Percentiles rank a stretch among this genome's conserved stretches.
Conservation (phyloP, 2,113 vertebrate genomes). For the Pteruthius melanotis region DNA sequence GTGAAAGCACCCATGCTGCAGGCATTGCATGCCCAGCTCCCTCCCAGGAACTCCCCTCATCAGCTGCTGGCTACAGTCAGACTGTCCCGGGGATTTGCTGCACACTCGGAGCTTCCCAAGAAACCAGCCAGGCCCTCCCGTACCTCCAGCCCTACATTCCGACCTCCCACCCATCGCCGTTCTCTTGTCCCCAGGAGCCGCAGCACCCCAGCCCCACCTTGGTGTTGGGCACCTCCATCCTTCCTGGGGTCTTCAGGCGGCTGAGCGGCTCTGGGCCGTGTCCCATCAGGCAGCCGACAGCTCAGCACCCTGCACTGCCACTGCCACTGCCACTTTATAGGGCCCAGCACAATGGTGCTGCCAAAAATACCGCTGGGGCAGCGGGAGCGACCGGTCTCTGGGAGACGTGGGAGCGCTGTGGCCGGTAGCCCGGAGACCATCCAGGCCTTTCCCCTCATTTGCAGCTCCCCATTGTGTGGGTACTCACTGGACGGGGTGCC, state of each 20-base stretch:
- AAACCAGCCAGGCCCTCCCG: not conserved
- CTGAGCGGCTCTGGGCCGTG: not conserved
- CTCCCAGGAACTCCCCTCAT: not conserved
- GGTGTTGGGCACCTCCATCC: conserved; percentile 33
- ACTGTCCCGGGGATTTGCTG: not conserved
- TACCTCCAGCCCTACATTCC: not conserved
- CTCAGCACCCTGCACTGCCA: not conserved
- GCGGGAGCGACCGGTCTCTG: not conserved
- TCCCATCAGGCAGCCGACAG: not conserved
- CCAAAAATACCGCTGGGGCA: conserved; percentile 25
- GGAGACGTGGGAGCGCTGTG: not conserved
- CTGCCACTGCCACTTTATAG: conserved; percentile 21
- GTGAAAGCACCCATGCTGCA: not conserved
- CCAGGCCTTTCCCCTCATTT: conserved; percentile 57
- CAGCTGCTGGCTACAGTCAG: rapidly evolving
- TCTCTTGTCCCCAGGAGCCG: not conserved
- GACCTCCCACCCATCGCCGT: not conserved
- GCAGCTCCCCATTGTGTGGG: conserved; percentile 47
- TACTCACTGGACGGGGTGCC: not conserved
- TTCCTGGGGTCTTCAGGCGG: conserved; percentile 3
- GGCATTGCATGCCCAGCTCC: not conserved
- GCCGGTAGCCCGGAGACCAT: conserved; percentile 39
- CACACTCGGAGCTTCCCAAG: rapidly evolving
- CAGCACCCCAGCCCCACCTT: conserved; percentile 18
- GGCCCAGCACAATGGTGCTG: conserved; percentile 1